phyloP scores from a whole-genome alignment of 2,888 invertebrate species.

The Anthophora plumipes region DNA sequence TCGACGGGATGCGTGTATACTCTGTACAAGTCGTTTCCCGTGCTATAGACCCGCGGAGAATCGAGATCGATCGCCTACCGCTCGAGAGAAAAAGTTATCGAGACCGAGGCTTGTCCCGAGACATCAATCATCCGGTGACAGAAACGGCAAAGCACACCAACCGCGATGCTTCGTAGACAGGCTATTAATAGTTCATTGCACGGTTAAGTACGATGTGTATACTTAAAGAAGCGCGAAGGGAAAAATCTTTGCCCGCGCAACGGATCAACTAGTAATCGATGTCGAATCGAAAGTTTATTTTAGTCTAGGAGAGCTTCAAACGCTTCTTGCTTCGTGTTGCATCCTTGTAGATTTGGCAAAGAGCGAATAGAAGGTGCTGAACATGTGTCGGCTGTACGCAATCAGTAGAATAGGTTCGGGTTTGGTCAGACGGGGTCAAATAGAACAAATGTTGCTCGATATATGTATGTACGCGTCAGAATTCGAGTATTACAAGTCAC shows the following conservation, averaged over 20 bases:
- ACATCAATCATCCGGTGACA: constrained; percentile 62
- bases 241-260: constrained; percentile 46
- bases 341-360: neutral
- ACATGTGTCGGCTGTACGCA: neutral
- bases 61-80: constrained; percentile 32
- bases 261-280: constrained; percentile 27
- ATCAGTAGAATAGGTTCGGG: neutral
- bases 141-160: constrained; percentile 57
- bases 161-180: constrained; percentile 55
- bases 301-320: neutral
- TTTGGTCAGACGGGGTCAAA: neutral
- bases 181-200: constrained; percentile 74
- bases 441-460: neutral
- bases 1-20: constrained; percentile 11
- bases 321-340: neutral
- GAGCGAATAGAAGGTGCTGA: neutral
- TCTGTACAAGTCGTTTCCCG: neutral
- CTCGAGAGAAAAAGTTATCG: constrained; percentile 43
- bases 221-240: constrained; percentile 51
- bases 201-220: constrained; percentile 66
- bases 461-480: no score
- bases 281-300: constrained; percentile 25
- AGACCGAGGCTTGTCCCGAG: constrained; percentile 30
- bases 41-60: constrained; percentile 5
- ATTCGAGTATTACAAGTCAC: neutral